phyloP scores from a whole-genome alignment of 2,113 vertebrate genomes.

The Perognathus longimembris region DNA sequence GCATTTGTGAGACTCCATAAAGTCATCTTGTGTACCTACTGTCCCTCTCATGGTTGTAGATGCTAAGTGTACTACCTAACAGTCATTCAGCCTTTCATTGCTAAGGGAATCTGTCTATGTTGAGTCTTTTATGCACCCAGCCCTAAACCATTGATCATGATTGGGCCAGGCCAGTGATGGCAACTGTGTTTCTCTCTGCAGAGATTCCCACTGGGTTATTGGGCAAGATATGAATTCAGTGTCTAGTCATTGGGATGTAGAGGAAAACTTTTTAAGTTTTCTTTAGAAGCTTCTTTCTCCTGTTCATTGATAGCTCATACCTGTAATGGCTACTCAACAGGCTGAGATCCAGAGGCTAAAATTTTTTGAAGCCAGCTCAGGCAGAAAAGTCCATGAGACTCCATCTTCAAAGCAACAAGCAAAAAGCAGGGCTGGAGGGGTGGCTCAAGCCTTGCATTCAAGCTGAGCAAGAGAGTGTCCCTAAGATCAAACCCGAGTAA shows the following conservation, averaged over 20 bases:
- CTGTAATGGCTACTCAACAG: too few species aligned
- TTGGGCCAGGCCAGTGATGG: not conserved
- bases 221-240: not conserved
- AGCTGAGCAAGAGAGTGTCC: too few species aligned
- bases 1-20: not conserved
- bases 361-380: too few species aligned
- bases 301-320: not conserved
- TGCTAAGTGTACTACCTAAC: not conserved
- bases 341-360: too few species aligned
- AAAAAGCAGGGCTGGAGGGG: too few species aligned
- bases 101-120: constrained; percentile 6
- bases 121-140: not conserved
- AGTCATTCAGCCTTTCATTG: not conserved
- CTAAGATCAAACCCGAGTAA: too few species aligned
- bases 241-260: not conserved
- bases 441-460: too few species aligned
- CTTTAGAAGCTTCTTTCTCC: constrained; percentile 32
- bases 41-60: not conserved
- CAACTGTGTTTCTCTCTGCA: not conserved
- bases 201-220: not conserved
- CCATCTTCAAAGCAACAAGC: too few species aligned
- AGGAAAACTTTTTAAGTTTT: constrained; percentile 16
- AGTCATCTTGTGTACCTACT: not conserved
- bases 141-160: not conserved
- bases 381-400: too few species aligned